Evolutionary conservation across 2,888 invertebrate genomes (phyloP).

Genomic region (Melinopterus prodromus): DNA sequence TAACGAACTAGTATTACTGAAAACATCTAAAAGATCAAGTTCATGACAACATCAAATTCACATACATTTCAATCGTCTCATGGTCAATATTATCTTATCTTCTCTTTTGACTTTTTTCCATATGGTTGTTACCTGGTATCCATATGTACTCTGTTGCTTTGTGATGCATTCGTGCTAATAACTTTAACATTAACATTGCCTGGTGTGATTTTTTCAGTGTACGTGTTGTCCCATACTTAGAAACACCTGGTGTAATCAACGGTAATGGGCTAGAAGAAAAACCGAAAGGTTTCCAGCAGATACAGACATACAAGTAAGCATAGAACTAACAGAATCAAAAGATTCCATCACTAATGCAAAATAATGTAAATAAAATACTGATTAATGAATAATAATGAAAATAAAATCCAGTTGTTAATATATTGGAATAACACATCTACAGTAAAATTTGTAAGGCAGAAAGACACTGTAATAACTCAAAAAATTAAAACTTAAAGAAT

Average conservation of each 20-base stretch:
- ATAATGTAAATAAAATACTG: too few relatives aligned
- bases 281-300: constrained; percentile 72
- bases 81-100: neutral
- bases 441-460: too few relatives aligned
- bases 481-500: neutral
- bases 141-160: neutral
- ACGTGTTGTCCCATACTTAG: constrained; percentile 69
- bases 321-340: neutral
- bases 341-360: too few relatives aligned
- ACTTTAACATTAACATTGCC: constrained; percentile 34
- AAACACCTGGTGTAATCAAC: constrained; percentile 64
- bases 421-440: too few relatives aligned
- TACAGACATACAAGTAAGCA: constrained; percentile 79
- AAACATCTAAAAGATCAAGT: too few relatives aligned
- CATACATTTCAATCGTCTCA: neutral
- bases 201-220: constrained; percentile 45
- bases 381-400: too few relatives aligned
- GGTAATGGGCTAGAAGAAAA: constrained; percentile 71
- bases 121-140: neutral
- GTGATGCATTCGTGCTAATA: constrained; percentile 20
- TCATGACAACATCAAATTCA: too few relatives aligned
- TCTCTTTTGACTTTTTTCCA: neutral
- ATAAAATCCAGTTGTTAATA: too few relatives aligned
- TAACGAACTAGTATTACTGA: too few relatives aligned
- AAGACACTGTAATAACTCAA: neutral